Base-by-base conservation (phyloP, 2,888 invertebrate genomes). In the Heliconius erato region DNA sequence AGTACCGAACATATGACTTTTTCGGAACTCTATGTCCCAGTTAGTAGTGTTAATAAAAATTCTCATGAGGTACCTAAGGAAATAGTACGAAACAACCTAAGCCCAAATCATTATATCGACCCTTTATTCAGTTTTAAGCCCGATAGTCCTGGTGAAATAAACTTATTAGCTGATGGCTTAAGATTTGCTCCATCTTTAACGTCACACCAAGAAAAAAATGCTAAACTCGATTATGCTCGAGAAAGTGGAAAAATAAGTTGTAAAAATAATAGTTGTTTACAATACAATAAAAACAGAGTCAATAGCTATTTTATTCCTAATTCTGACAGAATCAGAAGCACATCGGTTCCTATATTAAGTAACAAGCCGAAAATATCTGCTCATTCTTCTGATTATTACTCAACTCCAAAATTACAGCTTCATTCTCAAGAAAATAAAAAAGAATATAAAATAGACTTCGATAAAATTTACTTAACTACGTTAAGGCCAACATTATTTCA, bases 61-160 rank as follows among this genome's bases (percentile, higher is more conserved):
- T 54, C 74, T 68, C 91, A 91, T 84, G 85, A 90, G 63, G 81
- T 87, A 65, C 81, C 87, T 44, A 89, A 91, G 76, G 88, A 63
- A 19, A 16, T 11, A 59, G 32, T 3, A 35, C 35, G 12, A 35
- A 63, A 89, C 1, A 91, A 59, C 84, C 89, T 77, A 12, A 89
- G 91, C 35, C 89, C 88, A 5, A 94, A 94, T 83, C 94, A 94
- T 81, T 90, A 92, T 82, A 90, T 93, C 74, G 98, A 98, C 89
- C 97, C 97, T 28, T 96, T 98, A 85, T 97, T 97, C 88, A 96
- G 96, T 3, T 98, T 96, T 88, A 98, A 97, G 89, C 98, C 98
- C 0, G 97, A 97, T 83, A 97, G 97, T 85, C 98, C 98, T 0
- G 97, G 97, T 63, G 98, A 98, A 81, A 96, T 98, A 0, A 98